phyloP scores from a whole-genome alignment of 1,140 invertebrate genomes.

The Neodiprion lecontei region DNA sequence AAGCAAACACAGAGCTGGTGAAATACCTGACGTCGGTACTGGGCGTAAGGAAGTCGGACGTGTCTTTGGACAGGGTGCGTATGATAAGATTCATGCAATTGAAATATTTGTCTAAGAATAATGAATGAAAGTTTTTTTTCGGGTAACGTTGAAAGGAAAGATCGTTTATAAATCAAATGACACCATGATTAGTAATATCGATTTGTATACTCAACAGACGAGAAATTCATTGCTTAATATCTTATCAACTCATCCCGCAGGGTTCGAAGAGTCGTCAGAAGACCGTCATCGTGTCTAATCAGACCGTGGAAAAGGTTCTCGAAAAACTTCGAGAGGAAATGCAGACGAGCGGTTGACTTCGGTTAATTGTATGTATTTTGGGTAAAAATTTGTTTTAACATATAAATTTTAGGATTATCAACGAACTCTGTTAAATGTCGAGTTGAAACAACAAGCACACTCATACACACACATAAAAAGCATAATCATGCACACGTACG shows the following conservation, averaged over 20 bases:
- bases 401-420: conserved; percentile 25
- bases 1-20: conserved; percentile 78
- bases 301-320: conserved; percentile 48
- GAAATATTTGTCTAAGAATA: conserved; percentile 13
- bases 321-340: conserved; percentile 53
- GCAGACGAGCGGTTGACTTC: conserved; percentile 22
- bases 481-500: too few species aligned
- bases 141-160: too few species aligned
- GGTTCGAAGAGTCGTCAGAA: conserved; percentile 63
- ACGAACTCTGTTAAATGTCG: neutral
- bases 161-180: too few species aligned
- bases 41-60: conserved; percentile 72
- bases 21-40: conserved; percentile 75
- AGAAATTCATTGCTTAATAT: too few species aligned
- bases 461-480: too few species aligned
- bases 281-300: conserved; percentile 52
- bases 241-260: conserved; percentile 34
- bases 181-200: too few species aligned
- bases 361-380: conserved; percentile 6
- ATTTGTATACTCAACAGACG: too few species aligned
- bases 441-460: too few species aligned
- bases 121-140: neutral
- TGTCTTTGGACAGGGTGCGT: conserved; percentile 71
- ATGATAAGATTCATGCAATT: conserved; percentile 15
- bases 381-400: conserved; percentile 15